Conservation (phyloP, 2,113 vertebrate genomes). For the Anser cygnoides region DNA sequence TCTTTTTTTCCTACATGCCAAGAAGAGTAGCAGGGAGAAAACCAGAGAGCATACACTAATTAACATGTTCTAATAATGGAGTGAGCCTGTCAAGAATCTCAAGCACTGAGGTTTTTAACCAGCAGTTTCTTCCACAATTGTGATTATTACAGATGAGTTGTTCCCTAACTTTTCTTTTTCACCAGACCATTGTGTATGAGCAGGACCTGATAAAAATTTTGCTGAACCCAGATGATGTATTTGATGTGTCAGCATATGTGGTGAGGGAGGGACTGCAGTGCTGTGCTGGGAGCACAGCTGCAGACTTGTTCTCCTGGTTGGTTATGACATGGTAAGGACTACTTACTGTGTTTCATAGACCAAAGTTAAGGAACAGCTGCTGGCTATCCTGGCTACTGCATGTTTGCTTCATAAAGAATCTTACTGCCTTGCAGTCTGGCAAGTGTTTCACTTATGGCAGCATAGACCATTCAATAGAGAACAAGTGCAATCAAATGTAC, state of each 20-base stretch:
- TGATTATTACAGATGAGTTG: background rate
- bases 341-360: background rate
- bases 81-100: background rate
- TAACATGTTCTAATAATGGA: conserved; percentile 47
- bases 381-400: background rate
- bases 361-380: background rate
- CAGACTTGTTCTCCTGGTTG: background rate
- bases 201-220: background rate
- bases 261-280: background rate
- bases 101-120: background rate
- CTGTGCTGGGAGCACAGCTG: background rate
- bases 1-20: background rate
- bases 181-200: background rate
- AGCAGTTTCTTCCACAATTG: background rate
- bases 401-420: background rate
- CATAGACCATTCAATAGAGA: background rate
- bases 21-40: conserved; percentile 37
- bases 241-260: background rate
- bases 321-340: background rate
- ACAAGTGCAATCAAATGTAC: background rate
- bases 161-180: background rate
- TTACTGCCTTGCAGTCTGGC: background rate
- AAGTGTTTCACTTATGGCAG: background rate
- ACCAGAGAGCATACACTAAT: conserved; percentile 23
- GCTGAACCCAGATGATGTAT: background rate